Percentiles rank a stretch among this genome's conserved stretches.
Conservation (phyloP, 2,888 invertebrate species). For the Aporophyla lueneburgensis region DNA sequence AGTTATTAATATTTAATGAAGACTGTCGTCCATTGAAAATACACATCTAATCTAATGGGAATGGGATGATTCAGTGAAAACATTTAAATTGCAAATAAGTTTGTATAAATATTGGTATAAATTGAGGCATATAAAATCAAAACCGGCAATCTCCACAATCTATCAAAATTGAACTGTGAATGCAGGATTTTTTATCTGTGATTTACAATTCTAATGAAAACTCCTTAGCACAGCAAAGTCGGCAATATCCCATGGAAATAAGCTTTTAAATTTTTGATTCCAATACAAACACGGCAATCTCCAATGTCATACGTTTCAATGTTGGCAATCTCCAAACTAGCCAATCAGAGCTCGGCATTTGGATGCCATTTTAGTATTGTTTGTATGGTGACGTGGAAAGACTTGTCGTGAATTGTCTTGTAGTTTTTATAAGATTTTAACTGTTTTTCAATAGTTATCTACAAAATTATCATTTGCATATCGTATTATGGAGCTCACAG, state of each 20-base stretch:
- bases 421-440: too few relatives aligned
- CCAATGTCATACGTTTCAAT: background rate
- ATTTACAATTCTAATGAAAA: background rate
- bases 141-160: background rate
- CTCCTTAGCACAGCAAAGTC: background rate
- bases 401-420: too few relatives aligned
- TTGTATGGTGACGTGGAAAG: background rate
- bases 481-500: background rate
- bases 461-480: background rate
- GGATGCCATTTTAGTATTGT: background rate
- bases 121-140: background rate
- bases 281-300: slow-evolving; percentile 10
- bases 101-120: background rate
- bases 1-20: background rate
- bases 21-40: background rate
- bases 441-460: background rate
- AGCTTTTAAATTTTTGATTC: background rate
- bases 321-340: background rate
- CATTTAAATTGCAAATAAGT: background rate
- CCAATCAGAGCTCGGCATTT: background rate
- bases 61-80: background rate
- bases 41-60: background rate
- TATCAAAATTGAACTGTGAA: background rate
- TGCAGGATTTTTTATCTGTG: slow-evolving; percentile 12
- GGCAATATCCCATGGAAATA: background rate